Evolutionary conservation across 2,113 vertebrate species (phyloP).

Genomic region (Rhagologus leucostigma): DNA sequence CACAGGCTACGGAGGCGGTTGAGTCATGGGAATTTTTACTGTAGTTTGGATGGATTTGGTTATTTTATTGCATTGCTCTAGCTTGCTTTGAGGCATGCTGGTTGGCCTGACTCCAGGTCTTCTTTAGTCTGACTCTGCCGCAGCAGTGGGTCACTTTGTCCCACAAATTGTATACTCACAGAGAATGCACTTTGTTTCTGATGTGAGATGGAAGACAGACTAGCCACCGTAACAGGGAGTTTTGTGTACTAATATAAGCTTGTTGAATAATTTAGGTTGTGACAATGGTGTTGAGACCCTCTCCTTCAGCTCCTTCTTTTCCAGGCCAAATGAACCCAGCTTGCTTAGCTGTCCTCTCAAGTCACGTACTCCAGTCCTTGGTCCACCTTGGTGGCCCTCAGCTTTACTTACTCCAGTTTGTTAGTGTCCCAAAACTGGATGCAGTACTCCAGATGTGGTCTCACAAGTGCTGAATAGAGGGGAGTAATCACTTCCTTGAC

Average conservation of each 20-base stretch:
- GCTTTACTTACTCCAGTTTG: background rate
- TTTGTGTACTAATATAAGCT: background rate
- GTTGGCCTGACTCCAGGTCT: background rate
- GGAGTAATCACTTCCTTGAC: conserved; percentile 44
- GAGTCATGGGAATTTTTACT: conserved; percentile 47
- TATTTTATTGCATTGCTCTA: conserved; percentile 22
- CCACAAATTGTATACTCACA: background rate
- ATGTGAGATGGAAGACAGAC: background rate
- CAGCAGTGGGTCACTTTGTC: background rate
- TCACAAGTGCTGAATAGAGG: conserved; percentile 47
- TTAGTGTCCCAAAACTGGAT: conserved; percentile 20
- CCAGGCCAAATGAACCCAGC: background rate
- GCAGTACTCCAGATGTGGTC: conserved; percentile 39
- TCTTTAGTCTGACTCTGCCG: background rate
- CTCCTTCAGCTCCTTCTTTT: background rate
- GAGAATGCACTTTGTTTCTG: background rate
- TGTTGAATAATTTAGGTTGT: background rate
- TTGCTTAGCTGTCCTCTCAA: background rate
- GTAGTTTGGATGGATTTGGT: conserved; percentile 45
- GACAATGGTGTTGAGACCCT: background rate
- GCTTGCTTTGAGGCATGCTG: background rate
- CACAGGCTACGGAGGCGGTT: background rate
- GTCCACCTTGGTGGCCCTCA: conserved; percentile 44
- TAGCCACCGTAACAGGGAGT: background rate
- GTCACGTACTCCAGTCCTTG: conserved; percentile 19